Conservation (phyloP, 2,888 invertebrate species). For the Lasioglossum leucozonium region DNA sequence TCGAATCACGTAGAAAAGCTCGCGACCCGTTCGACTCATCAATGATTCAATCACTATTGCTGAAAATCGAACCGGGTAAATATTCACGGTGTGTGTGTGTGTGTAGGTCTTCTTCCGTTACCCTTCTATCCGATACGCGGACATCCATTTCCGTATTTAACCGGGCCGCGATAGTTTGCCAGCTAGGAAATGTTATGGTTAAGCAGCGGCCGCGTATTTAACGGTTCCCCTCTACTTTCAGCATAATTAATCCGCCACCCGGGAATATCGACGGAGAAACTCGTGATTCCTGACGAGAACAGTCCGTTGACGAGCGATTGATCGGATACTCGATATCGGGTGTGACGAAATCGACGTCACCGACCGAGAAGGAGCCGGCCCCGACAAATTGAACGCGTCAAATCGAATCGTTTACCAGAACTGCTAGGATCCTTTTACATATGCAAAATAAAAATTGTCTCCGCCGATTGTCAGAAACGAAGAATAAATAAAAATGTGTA, state of each 20-base stretch:
- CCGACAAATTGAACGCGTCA: neutral
- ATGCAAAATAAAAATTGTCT: too few relatives aligned
- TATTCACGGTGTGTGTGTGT: neutral
- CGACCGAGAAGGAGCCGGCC: neutral
- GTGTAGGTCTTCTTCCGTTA: too few relatives aligned
- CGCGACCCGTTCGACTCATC: slow-evolving; percentile 36
- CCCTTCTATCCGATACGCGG: neutral
- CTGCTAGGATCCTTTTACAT: too few relatives aligned
- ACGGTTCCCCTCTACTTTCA: slow-evolving; percentile 19
- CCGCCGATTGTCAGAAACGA: neutral
- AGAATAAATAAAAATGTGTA: neutral
- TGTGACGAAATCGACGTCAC: neutral
- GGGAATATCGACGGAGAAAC: slow-evolving; percentile 12
- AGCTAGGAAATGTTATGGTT: neutral
- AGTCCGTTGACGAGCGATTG: slow-evolving; percentile 41
- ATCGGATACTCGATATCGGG: slow-evolving; percentile 17
- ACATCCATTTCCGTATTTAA: neutral
- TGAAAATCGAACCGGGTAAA: slow-evolving; percentile 39
- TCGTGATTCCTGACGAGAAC: slow-evolving; percentile 1
- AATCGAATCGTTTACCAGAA: neutral
- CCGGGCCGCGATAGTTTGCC: slow-evolving; percentile 24
- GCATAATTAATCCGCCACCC: neutral
- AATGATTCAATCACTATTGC: slow-evolving; percentile 41
- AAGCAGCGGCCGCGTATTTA: slow-evolving; percentile 33
- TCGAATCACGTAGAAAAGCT: neutral